Evolutionary conservation across 2,113 vertebrate genomes (phyloP).

Genomic region (Prionailurus viverrinus): DNA sequence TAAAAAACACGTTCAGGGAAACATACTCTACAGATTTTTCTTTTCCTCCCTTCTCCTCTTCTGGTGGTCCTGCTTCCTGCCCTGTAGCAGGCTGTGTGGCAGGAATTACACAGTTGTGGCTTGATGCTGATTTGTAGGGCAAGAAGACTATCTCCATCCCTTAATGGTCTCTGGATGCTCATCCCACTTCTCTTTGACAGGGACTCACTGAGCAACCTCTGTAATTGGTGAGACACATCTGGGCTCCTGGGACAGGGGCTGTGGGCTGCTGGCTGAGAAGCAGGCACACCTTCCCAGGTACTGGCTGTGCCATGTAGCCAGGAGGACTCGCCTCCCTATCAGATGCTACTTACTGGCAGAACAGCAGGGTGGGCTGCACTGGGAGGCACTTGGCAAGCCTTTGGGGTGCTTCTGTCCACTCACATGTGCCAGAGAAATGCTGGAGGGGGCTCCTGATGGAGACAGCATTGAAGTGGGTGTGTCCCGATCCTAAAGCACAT

Average conservation of each 20-base stretch:
- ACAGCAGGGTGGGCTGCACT: background rate
- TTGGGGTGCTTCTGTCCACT: background rate
- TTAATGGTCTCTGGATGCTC: background rate
- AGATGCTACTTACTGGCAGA: background rate
- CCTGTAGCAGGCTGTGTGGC: no score
- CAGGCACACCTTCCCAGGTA: background rate
- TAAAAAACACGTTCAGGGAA: background rate
- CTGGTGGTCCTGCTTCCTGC: background rate
- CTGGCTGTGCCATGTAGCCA: background rate
- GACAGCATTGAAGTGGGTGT: background rate
- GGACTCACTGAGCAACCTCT: background rate
- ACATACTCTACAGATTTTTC: background rate
- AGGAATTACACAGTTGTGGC: background rate
- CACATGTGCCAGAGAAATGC: background rate
- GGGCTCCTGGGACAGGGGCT: background rate
- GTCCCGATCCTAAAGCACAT: background rate
- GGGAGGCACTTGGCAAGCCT: background rate
- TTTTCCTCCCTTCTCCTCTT: background rate
- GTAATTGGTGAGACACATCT: background rate
- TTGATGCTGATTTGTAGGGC: background rate
- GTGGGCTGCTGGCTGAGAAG: background rate
- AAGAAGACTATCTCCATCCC: background rate
- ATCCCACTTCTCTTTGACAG: background rate
- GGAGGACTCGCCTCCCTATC: background rate
- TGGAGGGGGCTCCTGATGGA: background rate